A percentile compares a stretch with the other conserved stretches of the same genome.
Conservation (phyloP, 2,113 vertebrate species). For the Pollimyrus isidori region DNA sequence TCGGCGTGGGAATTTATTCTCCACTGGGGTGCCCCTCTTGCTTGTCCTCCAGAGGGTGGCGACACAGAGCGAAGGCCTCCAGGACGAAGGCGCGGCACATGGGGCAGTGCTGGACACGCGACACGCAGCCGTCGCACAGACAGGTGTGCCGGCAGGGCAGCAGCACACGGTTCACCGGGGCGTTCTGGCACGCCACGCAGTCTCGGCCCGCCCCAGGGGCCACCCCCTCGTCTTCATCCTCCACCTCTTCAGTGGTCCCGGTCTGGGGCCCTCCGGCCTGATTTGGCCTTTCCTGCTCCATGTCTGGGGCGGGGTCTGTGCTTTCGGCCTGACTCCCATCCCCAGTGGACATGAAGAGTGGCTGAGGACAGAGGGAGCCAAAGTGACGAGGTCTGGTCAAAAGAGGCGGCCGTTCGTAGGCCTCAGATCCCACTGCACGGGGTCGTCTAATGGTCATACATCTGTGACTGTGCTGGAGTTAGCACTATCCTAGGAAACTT, state of each 20-base stretch:
- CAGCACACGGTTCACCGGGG: conserved; percentile 78
- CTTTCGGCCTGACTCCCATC: conserved; percentile 22
- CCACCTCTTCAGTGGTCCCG: conserved; percentile 37
- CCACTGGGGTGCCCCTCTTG: conserved; percentile 1
- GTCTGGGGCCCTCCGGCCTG: not conserved
- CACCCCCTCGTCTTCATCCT: conserved; percentile 46
- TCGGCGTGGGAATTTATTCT: not conserved
- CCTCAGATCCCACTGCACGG: not conserved
- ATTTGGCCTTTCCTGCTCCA: not conserved
- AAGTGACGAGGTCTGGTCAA: conserved; percentile 13
- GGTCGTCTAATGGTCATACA: not conserved
- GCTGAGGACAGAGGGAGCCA: conserved; percentile 55
- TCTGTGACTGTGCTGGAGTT: not conserved
- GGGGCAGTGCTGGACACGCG: conserved; percentile 82
- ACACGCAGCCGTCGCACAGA: conserved; percentile 75
- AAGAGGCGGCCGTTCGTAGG: not conserved
- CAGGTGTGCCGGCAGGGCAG: conserved; percentile 89
- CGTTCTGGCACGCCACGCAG: conserved; percentile 92
- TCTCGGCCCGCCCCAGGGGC: conserved; percentile 64
- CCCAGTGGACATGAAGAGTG: conserved; percentile 90
- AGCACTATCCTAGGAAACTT: not conserved
- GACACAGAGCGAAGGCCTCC: conserved; percentile 75
- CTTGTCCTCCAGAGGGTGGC: not conserved
- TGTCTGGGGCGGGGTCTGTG: not conserved
- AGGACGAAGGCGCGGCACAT: conserved; percentile 84